Evolutionary conservation across 2,113 vertebrate genomes (phyloP), one percentile per base, ranked within the genome.

Genomic region (Trogon surrucura): DNA sequence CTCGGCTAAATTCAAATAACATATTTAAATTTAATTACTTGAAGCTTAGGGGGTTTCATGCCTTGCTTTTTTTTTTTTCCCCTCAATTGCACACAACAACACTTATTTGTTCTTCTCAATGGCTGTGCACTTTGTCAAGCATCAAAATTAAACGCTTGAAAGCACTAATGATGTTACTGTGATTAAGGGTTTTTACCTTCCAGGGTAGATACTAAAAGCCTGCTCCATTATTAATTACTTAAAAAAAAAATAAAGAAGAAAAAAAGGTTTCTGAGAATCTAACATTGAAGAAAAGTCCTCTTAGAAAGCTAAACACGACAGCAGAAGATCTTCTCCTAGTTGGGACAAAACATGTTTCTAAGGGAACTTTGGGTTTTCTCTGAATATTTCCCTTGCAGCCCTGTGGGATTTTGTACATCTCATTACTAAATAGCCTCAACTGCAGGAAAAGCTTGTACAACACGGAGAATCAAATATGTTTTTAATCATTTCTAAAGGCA

Each of bases 71-170:
- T 83, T 89, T 93, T 92, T 90, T 90, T 81, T 36, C 19, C 89
- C 91, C 94, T 95, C 92, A 91, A 80, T 95, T 96, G 94, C 94
- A 94, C 66, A 78, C 86, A 83, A 80, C 75, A 75, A 32, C 77
- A 96, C 91, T 96, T 97, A 97, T 94, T 97, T 97, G 94, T 94
- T 97, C 95, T 96, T 97, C 97, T 97, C 97, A 96, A 98, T 97
- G 97, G 94, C 97, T 95, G 93, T 89, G 96, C 5, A 41, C 93
- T 98, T 97, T 98, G 95, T 96, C 97, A 97, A 97, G 96, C 94
- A 97, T 97, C 96, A 97, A 97, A 97, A 98, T 98, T 97, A 97
- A 98, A 97, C 96, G 98, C 97, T 97, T 97, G 88, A 91, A 95
- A 97, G 95, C 95, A 96, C 97, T 97, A 98, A 98, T 97, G 97